phyloP scores from a whole-genome alignment of 2,797 vertebrate species.

The Melanitta fusca region DNA sequence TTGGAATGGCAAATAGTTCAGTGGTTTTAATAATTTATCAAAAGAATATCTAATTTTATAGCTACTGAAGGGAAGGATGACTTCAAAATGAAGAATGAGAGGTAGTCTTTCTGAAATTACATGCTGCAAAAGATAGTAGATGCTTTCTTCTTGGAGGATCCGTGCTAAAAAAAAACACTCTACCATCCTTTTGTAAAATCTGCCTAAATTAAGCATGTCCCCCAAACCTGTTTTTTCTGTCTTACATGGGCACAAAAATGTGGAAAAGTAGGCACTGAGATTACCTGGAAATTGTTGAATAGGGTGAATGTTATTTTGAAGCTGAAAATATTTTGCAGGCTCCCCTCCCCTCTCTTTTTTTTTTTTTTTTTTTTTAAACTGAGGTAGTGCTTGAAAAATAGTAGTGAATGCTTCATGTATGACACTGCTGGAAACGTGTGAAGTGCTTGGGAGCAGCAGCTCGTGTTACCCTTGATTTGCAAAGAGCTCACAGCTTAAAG shows the following conservation, averaged over 20 bases:
- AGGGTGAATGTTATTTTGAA: not conserved
- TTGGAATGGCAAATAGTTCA: not conserved
- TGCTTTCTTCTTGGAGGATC: slow-evolving; percentile 16
- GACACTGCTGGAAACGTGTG: not conserved
- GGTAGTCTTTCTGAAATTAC: not conserved
- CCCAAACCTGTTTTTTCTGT: slow-evolving; percentile 41
- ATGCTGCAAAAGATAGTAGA: not conserved
- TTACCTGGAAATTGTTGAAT: slow-evolving; percentile 50
- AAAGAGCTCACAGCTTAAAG: not conserved
- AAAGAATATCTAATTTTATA: slow-evolving; percentile 21
- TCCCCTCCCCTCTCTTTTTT: fast-evolving
- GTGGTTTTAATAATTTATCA: slow-evolving; percentile 25
- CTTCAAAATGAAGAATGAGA: not conserved
- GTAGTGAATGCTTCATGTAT: not conserved
- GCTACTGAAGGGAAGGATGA: not conserved
- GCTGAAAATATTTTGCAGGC: not conserved
- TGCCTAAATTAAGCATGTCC: not conserved
- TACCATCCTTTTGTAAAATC: slow-evolving; percentile 15
- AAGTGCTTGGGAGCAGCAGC: not conserved
- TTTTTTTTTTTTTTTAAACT: not conserved
- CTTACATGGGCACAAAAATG: not conserved
- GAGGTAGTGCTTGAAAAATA: slow-evolving; percentile 6
- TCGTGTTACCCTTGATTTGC: not conserved
- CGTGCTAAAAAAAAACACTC: slow-evolving; percentile 44
- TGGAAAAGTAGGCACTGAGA: slow-evolving; percentile 1